Evolutionary conservation across 2,888 invertebrate genomes (phyloP), one percentile per base, ranked within the genome.

Genomic region (Drosophila gaucha): DNA sequence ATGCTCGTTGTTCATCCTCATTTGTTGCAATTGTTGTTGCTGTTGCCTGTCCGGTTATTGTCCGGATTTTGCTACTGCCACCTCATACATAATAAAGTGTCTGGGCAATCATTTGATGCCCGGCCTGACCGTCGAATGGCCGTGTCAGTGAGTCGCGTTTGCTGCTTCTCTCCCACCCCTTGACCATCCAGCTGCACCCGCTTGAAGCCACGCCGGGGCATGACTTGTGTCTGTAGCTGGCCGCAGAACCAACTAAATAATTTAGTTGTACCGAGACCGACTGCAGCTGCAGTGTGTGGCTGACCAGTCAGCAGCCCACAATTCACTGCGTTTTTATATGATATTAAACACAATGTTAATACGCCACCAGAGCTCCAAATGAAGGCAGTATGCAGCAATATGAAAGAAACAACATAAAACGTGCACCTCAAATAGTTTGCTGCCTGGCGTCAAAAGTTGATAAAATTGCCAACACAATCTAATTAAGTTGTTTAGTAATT

Each of bases 11-110:
- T 74, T 66, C 77, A 70, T 71, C 65, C 73, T 80, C 62, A 65
- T 70, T 77, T 57, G 63, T 59, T 74, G 74, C 28, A 51, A 57
- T 38, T 55, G 50, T n/a, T 63, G 65, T 38, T 54, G 70, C n/a
- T 64, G 72, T 35, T 39, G 65, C 31, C 59, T 68, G 56, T 41
- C 33, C 43, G 44, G 47, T 41, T 41, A 41, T 39, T 67, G 58
- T 36, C n/a, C n/a, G n/a, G n/a, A n/a, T n/a, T n/a, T n/a, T 67
- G 52, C 41, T 67, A 63, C 35, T 55, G 62, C 56, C 58, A 67
- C 56, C 83, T 87, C 83, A 86, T 83, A 78, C 88, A 84, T 86
- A 87, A 86, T 86, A 82, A 89, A 86, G 87, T 86, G 89, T 86
- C 82, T 88, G 85, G 79, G 67, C 85, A 75, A 88, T 88, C 84